phyloP scores from a whole-genome alignment of 1,140 invertebrate genomes.

The Ostrea edulis region DNA sequence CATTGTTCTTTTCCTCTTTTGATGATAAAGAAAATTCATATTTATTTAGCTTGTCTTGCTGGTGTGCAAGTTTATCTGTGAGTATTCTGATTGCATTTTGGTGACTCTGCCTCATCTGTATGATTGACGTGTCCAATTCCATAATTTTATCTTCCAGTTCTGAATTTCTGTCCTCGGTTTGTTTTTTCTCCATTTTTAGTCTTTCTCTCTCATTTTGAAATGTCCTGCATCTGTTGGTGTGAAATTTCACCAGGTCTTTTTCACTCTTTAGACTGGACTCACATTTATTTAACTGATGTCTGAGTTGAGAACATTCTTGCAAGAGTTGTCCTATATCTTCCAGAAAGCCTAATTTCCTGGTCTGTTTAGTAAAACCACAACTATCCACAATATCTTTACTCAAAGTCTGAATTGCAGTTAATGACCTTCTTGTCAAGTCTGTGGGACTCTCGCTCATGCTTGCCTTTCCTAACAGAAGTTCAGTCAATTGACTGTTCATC shows the following conservation, averaged over 20 bases:
- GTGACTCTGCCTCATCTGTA: not conserved
- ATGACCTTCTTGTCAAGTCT: not conserved
- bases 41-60: not conserved
- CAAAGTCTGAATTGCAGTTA: not conserved
- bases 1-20: not conserved
- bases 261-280: constrained; percentile 14
- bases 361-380: not conserved
- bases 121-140: not conserved
- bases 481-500: constrained; percentile 1
- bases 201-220: not conserved
- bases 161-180: not conserved
- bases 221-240: not conserved
- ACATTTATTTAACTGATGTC: not conserved
- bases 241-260: constrained; percentile 6
- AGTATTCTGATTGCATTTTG: constrained; percentile 1
- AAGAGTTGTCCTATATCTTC: not conserved
- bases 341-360: not conserved
- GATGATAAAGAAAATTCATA: constrained; percentile 11
- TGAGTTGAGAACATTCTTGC: not conserved
- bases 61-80: not conserved
- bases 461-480: not conserved
- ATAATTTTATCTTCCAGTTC: constrained; percentile 2
- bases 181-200: constrained; percentile 11
- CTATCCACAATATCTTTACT: not conserved
- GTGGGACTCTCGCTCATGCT: not conserved